phyloP scores from a whole-genome alignment of 1,140 invertebrate species.

The Pachyrhynchus sulphureomaculatus region DNA sequence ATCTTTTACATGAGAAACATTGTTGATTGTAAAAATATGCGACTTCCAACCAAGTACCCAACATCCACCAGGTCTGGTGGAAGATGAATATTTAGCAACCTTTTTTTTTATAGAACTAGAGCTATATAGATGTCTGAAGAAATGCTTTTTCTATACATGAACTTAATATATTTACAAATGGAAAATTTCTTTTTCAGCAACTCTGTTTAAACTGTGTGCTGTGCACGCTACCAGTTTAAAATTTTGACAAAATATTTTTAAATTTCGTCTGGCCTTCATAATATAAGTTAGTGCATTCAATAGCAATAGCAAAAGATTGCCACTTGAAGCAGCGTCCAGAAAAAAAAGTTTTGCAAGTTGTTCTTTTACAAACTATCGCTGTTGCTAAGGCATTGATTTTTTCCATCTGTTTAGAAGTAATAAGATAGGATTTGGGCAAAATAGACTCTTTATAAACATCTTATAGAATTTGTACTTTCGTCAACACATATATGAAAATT shows the following conservation, averaged over 20 bases:
- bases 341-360: conserved; percentile 1
- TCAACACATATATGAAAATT: not conserved
- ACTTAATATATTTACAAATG: conserved; percentile 25
- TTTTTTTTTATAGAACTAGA: conserved; percentile 11
- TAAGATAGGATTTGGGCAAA: conserved; percentile 11
- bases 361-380: conserved; percentile 12
- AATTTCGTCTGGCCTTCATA: conserved; percentile 17
- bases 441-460: not conserved
- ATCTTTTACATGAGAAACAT: conserved; percentile 10
- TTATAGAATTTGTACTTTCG: conserved; percentile 5
- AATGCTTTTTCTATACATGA: conserved; percentile 24
- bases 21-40: conserved; percentile 15
- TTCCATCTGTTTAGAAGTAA: not conserved
- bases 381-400: not conserved
- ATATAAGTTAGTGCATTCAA: conserved; percentile 27
- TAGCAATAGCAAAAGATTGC: conserved; percentile 27
- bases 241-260: conserved; percentile 32
- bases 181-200: conserved; percentile 26
- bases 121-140: conserved; percentile 19
- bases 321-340: not conserved
- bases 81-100: conserved; percentile 4
- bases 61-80: conserved; percentile 8
- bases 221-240: conserved; percentile 27
- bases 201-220: conserved; percentile 25
- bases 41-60: conserved; percentile 20